Evolutionary conservation across 2,113 vertebrate genomes (phyloP).

Genomic region (Mustelus asterias): DNA sequence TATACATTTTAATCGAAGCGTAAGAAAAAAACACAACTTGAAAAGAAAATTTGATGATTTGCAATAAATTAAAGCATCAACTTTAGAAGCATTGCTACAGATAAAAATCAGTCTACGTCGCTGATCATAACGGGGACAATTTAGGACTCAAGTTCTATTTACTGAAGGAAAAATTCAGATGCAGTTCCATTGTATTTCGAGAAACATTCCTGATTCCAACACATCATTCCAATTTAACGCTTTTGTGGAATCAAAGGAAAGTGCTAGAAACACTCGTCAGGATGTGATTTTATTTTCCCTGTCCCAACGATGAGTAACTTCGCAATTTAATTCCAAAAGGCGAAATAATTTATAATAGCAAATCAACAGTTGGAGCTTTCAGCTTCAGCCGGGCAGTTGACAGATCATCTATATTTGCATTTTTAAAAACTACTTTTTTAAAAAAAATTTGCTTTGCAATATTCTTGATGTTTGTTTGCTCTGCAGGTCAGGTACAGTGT

Average conservation of each 20-base stretch:
- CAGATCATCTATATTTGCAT: not conserved
- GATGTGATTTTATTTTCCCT: no score
- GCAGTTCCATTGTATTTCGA: not conserved
- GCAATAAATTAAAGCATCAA: not conserved
- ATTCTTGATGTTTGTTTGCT: not conserved
- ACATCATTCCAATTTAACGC: not conserved
- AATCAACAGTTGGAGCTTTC: not conserved
- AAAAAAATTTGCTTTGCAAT: not conserved
- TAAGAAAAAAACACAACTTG: not conserved
- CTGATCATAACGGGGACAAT: not conserved
- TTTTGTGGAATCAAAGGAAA: not conserved
- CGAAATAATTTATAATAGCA: not conserved
- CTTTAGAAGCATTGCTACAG: no score
- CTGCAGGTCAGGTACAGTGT: not conserved
- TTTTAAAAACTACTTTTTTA: not conserved
- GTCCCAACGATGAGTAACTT: not conserved
- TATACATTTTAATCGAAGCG: not conserved
- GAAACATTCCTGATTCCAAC: not conserved
- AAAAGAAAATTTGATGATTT: not conserved
- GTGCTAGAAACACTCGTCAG: not conserved
- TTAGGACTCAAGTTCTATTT: not conserved
- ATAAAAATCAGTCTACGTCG: not conserved
- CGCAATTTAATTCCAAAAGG: not conserved
- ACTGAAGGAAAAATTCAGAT: not conserved
- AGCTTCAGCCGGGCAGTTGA: not conserved